Percentiles rank a stretch among this genome's conserved stretches.
Evolutionary conservation across 2,888 invertebrate genomes (phyloP).

Genomic region (Thysanoteuthis rhombus): DNA sequence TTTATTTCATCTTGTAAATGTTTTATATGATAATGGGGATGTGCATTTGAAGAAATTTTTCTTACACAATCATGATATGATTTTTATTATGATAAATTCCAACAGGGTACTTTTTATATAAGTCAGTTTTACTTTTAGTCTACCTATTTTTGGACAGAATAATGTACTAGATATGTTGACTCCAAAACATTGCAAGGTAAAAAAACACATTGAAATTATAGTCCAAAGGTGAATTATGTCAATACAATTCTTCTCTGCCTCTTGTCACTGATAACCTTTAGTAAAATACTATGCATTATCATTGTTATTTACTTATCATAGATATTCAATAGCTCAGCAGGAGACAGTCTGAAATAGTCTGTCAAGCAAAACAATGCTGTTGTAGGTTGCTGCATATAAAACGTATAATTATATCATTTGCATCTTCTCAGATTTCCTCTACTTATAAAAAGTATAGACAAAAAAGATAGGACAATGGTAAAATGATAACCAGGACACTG

Average conservation of each 20-base stretch:
- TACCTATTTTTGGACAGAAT: neutral
- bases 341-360: neutral
- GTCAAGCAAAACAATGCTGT: neutral
- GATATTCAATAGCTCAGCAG: slow-evolving; percentile 12
- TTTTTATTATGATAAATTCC: no score
- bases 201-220: neutral
- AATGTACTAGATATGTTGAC: neutral
- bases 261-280: neutral
- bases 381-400: neutral
- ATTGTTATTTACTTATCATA: neutral
- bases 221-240: neutral
- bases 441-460: neutral
- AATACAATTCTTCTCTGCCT: neutral
- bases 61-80: no score
- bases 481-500: neutral
- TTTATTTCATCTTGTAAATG: no score
- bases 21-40: no score
- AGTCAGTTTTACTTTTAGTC: neutral
- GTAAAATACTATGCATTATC: neutral
- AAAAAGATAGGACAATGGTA: neutral
- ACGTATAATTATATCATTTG: neutral
- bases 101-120: no score
- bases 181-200: neutral
- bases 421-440: neutral
- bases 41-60: no score